These are phyloP conservation scores for Chiridota heheva DNA, from an alignment of 35 echinoderm and acorn worm genomes.

Conservation along the genomic window DNA sequence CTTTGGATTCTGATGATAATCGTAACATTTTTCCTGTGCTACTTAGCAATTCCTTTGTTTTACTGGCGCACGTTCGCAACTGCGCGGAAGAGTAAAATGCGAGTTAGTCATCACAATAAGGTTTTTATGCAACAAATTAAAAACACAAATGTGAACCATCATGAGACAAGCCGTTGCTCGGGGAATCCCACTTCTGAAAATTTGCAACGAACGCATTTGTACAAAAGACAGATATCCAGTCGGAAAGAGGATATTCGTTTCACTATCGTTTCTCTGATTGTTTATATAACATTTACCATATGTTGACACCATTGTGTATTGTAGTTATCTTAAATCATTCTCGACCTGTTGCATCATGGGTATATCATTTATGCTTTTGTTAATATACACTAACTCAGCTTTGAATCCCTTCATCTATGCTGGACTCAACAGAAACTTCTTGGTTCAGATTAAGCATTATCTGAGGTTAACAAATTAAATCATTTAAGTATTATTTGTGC, in stretches of 20 bases:
- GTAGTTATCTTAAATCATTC: constrained; percentile 54
- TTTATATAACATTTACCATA: constrained; percentile 49
- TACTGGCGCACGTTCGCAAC: constrained; percentile 62
- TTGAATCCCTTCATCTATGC: constrained; percentile 79
- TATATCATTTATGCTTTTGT: constrained; percentile 42
- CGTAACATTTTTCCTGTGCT: constrained; percentile 27
- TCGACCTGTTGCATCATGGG: constrained; percentile 34
- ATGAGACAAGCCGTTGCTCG: neutral
- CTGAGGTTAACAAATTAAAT: constrained; percentile 18
- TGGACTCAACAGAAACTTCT: constrained; percentile 58
- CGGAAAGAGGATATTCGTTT: constrained; percentile 52
- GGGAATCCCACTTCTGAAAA: neutral
- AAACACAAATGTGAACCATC: no score
- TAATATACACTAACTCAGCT: constrained; percentile 74
- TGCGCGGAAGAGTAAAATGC: constrained; percentile 20
- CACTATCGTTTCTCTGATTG: constrained; percentile 57
- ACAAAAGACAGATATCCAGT: neutral
- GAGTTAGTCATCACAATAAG: no score
- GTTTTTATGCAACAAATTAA: no score
- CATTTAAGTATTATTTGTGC: neutral
- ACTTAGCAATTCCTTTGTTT: constrained; percentile 43
- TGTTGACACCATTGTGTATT: constrained; percentile 63
- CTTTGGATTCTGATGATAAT: neutral
- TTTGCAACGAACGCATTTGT: neutral
- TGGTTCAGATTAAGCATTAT: constrained; percentile 23